Conservation (phyloP, 2,113 vertebrate species). For the Meles meles region DNA sequence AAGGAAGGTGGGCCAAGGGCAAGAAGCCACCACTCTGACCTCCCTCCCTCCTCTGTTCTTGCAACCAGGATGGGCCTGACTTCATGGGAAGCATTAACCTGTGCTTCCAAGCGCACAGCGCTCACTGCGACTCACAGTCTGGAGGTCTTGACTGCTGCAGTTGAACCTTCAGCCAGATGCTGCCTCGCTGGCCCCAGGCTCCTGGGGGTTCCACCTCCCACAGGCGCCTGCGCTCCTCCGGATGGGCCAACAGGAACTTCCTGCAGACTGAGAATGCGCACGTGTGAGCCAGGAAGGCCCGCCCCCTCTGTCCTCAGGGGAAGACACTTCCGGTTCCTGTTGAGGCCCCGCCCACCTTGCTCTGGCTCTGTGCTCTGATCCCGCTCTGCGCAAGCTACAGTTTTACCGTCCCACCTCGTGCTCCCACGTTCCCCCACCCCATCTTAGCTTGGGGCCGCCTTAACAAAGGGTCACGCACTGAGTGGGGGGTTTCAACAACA, state of each 20-base stretch:
- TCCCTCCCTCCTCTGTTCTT: background rate
- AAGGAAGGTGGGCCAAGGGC: background rate
- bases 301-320: accelerated
- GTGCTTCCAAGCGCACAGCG: background rate
- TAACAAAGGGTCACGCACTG: accelerated
- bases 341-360: accelerated
- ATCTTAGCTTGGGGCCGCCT: accelerated
- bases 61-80: accelerated
- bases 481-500: accelerated
- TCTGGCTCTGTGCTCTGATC: accelerated
- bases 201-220: conserved; percentile 94
- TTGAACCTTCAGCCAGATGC: conserved; percentile 91
- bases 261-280: conserved; percentile 84
- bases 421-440: background rate
- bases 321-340: accelerated
- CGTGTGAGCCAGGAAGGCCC: accelerated
- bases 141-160: conserved; percentile 72
- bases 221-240: conserved; percentile 83
- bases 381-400: accelerated
- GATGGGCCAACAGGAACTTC: conserved; percentile 84
- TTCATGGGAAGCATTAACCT: accelerated
- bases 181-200: conserved; percentile 88
- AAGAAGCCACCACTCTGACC: accelerated
- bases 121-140: conserved; percentile 74
- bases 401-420: accelerated